Base-by-base conservation (phyloP, 2,888 invertebrate species). In the Spicauda simplicius region DNA sequence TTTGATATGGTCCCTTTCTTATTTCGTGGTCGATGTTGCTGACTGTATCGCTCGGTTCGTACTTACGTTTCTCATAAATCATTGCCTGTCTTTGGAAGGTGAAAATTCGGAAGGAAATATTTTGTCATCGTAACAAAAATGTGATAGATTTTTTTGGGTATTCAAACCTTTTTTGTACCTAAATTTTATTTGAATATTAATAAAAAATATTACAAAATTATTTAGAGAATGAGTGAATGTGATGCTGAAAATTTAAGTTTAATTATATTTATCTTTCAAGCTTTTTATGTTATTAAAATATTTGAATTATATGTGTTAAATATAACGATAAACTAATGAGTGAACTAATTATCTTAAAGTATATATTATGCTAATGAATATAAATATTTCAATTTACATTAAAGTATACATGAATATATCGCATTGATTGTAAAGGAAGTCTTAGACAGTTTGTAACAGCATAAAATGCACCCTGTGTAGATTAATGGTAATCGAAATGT, bases 1-100 rank as follows among this genome's bases (percentile, higher is more conserved):
- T 91, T 91, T 91, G 90, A 91, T 90, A 89, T 84, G 80, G 85
- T 82, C 88, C 92, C 90, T 89, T 90, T 90, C 91, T 88, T 90
- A 89, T 90, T 89, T 89, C 87, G 87, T 89, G 87, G 89, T 83
- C 88, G 84, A 89, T 86, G 88, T 87, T 83, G 82, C 85, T 82
- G 80, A 54, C 59, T 84, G 88, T 89, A 86, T 90, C 86, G 86
- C 76, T 80, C 74, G 83, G 80, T 85, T 84, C 83, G 82, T 83
- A 80, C 53, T 25, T 20, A 37, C 76, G 77, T 77, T 78, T 80
- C 86, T 82, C 87, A 88, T 91, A 91, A 91, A 92, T 92, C 91
- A 91, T 91, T 88, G 89, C 86, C 86, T 88, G 87, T 80, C 59
- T 54, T 58, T 58, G 52, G 57, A 52, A 25, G 37, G 20, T 25